These are phyloP conservation scores for Eupithecia pulchellata DNA, from an alignment of 2,888 invertebrate genomes.

Conservation along the genomic window DNA sequence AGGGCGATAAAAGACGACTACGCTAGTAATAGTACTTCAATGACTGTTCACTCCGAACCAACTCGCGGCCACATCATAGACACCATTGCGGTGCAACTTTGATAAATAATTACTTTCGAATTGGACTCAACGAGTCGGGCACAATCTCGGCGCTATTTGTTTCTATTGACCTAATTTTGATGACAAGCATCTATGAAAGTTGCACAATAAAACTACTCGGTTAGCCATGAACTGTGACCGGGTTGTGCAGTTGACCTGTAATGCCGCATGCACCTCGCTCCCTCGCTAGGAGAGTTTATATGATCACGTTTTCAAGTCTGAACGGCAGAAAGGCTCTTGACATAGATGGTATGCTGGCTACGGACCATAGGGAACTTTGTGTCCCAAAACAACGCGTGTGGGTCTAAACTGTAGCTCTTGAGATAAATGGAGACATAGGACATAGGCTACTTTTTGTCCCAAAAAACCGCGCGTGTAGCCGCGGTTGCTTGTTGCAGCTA, in stretches of 20 bases:
- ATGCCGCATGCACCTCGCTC: background rate
- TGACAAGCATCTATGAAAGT: constrained; percentile 26
- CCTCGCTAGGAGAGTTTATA: background rate
- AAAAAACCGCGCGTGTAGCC: too few relatives aligned
- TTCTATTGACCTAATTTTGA: constrained; percentile 54
- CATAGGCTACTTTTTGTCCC: too few relatives aligned
- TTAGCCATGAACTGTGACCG: constrained; percentile 35
- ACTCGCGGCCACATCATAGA: background rate
- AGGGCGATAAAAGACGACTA: background rate
- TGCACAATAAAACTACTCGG: constrained; percentile 11
- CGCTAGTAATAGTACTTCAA: too few relatives aligned
- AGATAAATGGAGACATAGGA: too few relatives aligned
- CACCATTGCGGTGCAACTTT: constrained; percentile 25
- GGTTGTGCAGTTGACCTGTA: background rate
- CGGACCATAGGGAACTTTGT: too few relatives aligned
- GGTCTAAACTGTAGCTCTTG: too few relatives aligned
- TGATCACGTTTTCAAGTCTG: background rate
- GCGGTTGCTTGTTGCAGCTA: too few relatives aligned
- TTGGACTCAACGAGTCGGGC: constrained; percentile 42
- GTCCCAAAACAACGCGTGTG: too few relatives aligned
- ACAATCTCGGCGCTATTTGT: constrained; percentile 53
- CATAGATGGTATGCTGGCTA: too few relatives aligned
- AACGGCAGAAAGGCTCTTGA: background rate
- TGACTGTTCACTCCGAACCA: too few relatives aligned
- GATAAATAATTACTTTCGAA: constrained; percentile 43